phyloP scores from a whole-genome alignment of 2,113 vertebrate species.

The Caracal caracal region DNA sequence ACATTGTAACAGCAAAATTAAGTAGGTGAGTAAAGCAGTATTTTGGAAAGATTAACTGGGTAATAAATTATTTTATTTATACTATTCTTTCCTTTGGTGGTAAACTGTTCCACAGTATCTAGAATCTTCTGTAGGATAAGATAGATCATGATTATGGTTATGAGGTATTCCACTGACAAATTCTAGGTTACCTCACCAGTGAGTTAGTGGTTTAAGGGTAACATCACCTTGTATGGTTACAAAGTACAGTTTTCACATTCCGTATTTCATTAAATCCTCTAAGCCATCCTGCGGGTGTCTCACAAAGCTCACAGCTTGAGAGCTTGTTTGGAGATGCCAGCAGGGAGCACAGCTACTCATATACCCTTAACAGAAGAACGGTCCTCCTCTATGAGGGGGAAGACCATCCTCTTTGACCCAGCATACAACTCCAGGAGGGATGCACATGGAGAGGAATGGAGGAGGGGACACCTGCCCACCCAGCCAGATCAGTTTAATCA shows the following conservation, averaged over 20 bases:
- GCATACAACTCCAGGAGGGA: neutral
- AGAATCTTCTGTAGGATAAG: neutral
- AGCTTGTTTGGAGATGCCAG: neutral
- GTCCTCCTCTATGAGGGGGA: neutral
- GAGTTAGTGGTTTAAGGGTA: neutral
- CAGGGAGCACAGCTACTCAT: neutral
- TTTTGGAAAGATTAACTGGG: neutral
- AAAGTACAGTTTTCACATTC: neutral
- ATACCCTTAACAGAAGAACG: neutral
- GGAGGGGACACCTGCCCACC: neutral
- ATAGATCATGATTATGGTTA: neutral
- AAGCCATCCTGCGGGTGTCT: neutral
- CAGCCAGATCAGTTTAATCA: neutral
- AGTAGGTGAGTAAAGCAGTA: neutral
- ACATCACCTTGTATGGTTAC: neutral
- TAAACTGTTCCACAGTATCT: neutral
- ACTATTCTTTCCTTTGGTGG: neutral
- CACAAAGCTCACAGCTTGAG: neutral
- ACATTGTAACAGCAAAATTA: neutral
- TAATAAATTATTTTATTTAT: neutral
- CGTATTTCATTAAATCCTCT: neutral
- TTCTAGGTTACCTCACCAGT: neutral
- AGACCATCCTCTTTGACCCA: neutral
- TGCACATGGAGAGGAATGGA: neutral
- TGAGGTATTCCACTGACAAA: neutral